phyloP scores from a whole-genome alignment of 2,113 vertebrate species.

The Mastomys coucha region DNA sequence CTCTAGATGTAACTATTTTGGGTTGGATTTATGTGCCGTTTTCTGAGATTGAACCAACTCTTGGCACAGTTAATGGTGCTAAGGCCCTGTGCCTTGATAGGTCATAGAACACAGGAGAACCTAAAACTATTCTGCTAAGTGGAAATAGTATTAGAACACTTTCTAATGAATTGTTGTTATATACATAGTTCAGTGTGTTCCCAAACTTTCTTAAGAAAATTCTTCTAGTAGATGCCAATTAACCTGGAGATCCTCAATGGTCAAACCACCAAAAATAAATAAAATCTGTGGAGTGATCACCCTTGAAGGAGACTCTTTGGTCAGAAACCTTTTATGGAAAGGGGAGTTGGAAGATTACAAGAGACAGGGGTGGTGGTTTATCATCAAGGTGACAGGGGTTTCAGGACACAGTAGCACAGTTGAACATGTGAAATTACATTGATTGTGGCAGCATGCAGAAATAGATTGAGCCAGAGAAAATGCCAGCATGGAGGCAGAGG shows the following conservation, averaged over 20 bases:
- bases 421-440: not conserved
- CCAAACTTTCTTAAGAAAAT: not conserved
- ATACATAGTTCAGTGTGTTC: not conserved
- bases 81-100: not conserved
- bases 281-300: not conserved
- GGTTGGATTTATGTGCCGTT: not conserved
- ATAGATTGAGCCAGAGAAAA: not conserved
- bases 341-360: not conserved
- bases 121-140: not conserved
- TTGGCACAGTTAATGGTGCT: not conserved
- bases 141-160: not conserved
- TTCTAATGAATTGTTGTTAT: not conserved
- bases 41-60: not conserved
- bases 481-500: too few relatives aligned
- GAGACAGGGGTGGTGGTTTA: not conserved
- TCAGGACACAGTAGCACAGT: not conserved
- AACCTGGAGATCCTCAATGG: not conserved
- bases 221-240: not conserved
- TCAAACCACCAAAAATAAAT: not conserved
- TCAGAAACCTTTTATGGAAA: not conserved
- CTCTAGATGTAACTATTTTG: not conserved
- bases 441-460: not conserved
- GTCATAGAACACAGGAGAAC: not conserved
- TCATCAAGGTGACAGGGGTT: not conserved
- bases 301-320: too few relatives aligned